These are phyloP conservation scores for Cairina moschata DNA, from an alignment of 2,113 vertebrate genomes.

Conservation along the genomic window DNA sequence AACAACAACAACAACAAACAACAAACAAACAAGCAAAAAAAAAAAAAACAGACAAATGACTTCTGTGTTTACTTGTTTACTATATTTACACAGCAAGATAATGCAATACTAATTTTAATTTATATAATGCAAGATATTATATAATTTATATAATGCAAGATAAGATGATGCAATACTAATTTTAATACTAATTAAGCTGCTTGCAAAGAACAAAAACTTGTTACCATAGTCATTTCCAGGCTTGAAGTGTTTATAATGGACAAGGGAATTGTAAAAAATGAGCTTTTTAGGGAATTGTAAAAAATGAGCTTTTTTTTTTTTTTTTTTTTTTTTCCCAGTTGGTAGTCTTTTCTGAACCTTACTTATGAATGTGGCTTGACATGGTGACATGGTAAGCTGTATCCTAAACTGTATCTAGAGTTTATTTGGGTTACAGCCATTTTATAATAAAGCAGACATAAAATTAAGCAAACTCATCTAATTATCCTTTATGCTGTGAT, in stretches of 20 bases:
- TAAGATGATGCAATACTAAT: neutral
- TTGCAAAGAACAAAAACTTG: neutral
- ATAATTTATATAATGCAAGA: no score
- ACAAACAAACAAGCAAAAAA: neutral
- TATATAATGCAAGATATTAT: no score
- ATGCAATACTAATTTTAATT: neutral
- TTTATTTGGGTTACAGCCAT: neutral
- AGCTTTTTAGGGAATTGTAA: no score
- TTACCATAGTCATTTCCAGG: neutral
- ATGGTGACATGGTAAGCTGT: neutral
- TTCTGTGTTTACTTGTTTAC: neutral
- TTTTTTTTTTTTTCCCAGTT: neutral
- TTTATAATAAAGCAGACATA: neutral
- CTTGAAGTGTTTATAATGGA: neutral
- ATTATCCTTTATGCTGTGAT: neutral
- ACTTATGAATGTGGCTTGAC: neutral
- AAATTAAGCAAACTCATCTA: neutral
- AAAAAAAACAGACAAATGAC: neutral
- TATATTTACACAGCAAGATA: neutral
- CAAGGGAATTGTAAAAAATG: neutral
- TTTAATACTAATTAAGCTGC: neutral
- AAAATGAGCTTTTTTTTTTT: no score
- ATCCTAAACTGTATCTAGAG: neutral
- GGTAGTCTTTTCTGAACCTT: neutral
- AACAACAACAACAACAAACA: neutral